A percentile compares a stretch with the other conserved stretches of the same genome.
Conservation (phyloP, 2,888 invertebrate genomes). For the Eurois occulta region DNA sequence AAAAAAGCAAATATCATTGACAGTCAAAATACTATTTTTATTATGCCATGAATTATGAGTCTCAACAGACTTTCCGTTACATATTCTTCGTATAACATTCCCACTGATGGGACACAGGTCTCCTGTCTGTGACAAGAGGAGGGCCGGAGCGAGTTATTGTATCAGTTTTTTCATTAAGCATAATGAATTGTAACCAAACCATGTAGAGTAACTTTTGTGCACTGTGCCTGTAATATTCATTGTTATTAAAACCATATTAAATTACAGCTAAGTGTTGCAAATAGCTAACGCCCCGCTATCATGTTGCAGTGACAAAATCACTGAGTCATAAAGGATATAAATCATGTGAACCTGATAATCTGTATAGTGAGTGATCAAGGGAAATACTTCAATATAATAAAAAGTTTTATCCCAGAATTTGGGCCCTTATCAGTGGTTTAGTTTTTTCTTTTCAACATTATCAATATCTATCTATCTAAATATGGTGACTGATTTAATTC, state of each 20-base stretch:
- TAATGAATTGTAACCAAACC: constrained; percentile 1
- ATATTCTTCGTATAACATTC: not conserved
- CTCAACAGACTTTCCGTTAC: not conserved
- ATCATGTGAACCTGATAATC: constrained; percentile 41
- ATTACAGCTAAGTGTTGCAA: constrained; percentile 45
- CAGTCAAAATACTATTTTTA: not conserved
- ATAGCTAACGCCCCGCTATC: constrained; percentile 48
- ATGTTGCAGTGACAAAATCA: constrained; percentile 49
- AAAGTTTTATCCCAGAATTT: constrained; percentile 2
- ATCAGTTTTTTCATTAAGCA: not conserved
- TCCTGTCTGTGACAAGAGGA: not conserved
- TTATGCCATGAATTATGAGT: not conserved
- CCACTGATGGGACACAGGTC: not conserved
- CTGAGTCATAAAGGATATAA: constrained; percentile 62
- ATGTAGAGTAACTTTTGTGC: not conserved
- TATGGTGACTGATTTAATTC: not conserved
- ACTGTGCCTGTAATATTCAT: constrained; percentile 11
- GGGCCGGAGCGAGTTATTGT: not conserved
- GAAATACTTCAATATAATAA: constrained; percentile 4
- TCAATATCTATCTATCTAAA: not conserved
- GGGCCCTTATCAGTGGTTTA: not conserved
- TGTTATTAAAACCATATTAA: constrained; percentile 36
- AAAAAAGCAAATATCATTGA: not conserved
- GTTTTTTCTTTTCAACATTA: not conserved
- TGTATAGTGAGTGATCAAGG: constrained; percentile 10